Conservation (phyloP, 2,797 vertebrate genomes). For the Siniperca obscura region DNA sequence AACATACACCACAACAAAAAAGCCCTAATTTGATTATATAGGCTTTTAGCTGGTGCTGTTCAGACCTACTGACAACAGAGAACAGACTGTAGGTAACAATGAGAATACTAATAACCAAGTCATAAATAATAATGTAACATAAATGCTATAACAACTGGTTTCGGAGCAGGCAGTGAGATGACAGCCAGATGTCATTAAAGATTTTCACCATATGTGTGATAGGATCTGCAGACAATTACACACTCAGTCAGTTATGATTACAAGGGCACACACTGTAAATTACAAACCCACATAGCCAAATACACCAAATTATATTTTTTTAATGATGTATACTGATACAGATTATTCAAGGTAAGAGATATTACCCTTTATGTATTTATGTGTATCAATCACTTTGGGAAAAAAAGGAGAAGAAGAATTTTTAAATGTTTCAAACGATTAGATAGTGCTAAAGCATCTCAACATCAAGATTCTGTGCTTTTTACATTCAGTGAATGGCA, state of each 20-base stretch:
- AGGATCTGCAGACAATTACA: constrained; percentile 7
- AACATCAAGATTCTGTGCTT: constrained; percentile 1
- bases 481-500: constrained; percentile 19
- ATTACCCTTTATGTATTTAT: not conserved
- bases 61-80: not conserved
- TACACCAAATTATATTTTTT: constrained; percentile 3
- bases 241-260: constrained; percentile 8
- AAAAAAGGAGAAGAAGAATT: not conserved
- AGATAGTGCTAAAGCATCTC: constrained; percentile 8
- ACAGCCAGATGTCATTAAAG: constrained; percentile 24
- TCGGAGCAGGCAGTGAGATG: constrained; percentile 6
- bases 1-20: constrained; percentile 2
- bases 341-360: not conserved
- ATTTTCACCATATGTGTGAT: constrained; percentile 16
- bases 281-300: not conserved
- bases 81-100: constrained; percentile 1
- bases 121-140: constrained; percentile 19
- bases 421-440: not conserved
- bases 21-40: not conserved
- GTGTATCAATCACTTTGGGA: not conserved
- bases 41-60: not conserved
- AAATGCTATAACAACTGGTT: constrained; percentile 7
- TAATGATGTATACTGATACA: not conserved
- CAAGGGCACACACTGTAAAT: not conserved
- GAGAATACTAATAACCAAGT: constrained; percentile 16